These are phyloP conservation scores for Hydrotaea cyrtoneurina DNA, from an alignment of 2,888 invertebrate species.

Conservation along the genomic window DNA sequence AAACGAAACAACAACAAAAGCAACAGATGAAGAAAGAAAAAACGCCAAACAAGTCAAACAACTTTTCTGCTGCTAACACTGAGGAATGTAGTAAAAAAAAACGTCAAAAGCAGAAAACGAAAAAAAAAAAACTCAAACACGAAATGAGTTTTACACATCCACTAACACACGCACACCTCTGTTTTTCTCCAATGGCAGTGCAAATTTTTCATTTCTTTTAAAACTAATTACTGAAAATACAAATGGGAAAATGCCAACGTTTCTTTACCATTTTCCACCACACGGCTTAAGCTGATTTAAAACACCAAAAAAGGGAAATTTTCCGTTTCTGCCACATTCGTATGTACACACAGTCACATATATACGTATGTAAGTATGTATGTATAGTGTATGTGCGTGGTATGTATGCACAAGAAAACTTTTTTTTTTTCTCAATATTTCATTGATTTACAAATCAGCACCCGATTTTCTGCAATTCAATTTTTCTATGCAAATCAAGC, in stretches of 20 bases:
- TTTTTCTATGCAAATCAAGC: neutral
- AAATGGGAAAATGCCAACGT: conserved; percentile 31
- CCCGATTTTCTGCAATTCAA: neutral
- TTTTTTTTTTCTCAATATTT: conserved; percentile 6
- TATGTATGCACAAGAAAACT: too few species aligned
- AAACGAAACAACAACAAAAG: conserved; percentile 46
- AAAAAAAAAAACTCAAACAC: conserved; percentile 56
- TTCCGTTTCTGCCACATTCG: neutral
- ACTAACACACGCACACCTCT: neutral
- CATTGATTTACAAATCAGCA: neutral
- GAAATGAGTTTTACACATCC: conserved; percentile 57
- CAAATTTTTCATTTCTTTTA: conserved; percentile 19
- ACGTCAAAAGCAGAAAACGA: too few species aligned
- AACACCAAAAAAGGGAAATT: neutral
- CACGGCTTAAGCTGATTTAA: neutral
- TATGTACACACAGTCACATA: too few species aligned
- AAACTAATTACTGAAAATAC: conserved; percentile 20
- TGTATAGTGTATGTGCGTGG: too few species aligned
- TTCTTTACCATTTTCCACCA: conserved; percentile 27
- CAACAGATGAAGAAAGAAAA: conserved; percentile 27
- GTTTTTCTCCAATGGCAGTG: conserved; percentile 21
- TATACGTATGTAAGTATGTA: too few species aligned
- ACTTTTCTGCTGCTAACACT: conserved; percentile 77
- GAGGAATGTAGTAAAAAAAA: conserved; percentile 76
- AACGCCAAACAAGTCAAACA: conserved; percentile 76